phyloP scores from a whole-genome alignment of 2,113 vertebrate genomes.

The Embiotoca jacksoni region DNA sequence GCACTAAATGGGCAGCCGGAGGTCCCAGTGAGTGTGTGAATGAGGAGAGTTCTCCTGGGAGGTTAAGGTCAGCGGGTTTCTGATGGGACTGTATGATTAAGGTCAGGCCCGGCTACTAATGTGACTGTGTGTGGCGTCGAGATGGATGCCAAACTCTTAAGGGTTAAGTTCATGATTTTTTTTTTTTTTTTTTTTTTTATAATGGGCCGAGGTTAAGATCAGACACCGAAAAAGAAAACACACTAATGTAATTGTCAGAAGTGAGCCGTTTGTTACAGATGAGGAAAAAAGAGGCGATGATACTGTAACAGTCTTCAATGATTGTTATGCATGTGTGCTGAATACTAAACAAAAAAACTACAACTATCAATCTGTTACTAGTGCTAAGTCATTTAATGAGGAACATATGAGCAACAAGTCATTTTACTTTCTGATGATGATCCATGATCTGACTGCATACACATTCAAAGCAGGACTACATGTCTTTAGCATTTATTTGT shows the following conservation, averaged over 20 bases:
- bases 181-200: constrained; percentile 66
- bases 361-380: neutral
- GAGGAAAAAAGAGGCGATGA: neutral
- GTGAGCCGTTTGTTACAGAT: neutral
- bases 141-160: constrained; percentile 59
- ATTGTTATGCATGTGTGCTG: neutral
- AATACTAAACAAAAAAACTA: neutral
- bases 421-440: no score
- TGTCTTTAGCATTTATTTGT: neutral
- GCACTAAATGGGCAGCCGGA: constrained; percentile 79
- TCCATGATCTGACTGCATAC: no score
- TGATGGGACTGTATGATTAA: constrained; percentile 84
- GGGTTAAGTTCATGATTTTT: constrained; percentile 72
- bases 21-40: constrained; percentile 77
- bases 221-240: constrained; percentile 50
- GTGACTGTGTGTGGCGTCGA: constrained; percentile 60
- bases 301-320: neutral
- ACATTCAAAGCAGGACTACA: neutral
- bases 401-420: neutral
- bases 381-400: neutral
- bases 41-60: constrained; percentile 81
- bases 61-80: constrained; percentile 78
- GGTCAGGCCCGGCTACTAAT: constrained; percentile 75
- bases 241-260: constrained; percentile 35
- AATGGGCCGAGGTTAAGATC: constrained; percentile 63